Conservation (phyloP, 2,113 vertebrate genomes). For the Tretioscincus oriximinensis region DNA sequence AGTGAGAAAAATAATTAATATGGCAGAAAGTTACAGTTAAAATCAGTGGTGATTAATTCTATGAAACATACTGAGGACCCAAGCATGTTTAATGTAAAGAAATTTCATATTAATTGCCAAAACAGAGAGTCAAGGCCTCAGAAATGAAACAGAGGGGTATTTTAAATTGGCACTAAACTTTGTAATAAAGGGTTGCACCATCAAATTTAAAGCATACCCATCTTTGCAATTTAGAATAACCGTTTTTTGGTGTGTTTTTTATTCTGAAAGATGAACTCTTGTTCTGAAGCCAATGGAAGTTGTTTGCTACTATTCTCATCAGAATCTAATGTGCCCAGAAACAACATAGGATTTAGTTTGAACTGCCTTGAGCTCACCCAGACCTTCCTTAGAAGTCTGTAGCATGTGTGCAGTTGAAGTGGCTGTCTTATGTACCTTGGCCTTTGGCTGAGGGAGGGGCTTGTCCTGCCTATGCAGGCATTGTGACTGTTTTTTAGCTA, state of each 20-base stretch:
- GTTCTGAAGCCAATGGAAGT: conserved; percentile 42
- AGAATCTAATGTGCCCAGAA: conserved; percentile 19
- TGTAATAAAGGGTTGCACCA: not conserved
- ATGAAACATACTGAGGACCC: not conserved
- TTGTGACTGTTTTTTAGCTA: no score
- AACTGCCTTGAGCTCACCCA: not conserved
- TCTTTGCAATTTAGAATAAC: not conserved
- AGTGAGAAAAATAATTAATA: conserved; percentile 34
- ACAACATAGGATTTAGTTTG: not conserved
- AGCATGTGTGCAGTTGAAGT: no score
- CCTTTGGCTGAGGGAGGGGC: no score
- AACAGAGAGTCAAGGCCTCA: not conserved
- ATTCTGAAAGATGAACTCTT: conserved; percentile 20
- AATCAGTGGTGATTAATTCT: not conserved
- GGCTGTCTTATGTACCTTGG: no score
- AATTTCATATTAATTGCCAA: not conserved
- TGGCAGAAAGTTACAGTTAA: not conserved
- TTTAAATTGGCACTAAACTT: not conserved
- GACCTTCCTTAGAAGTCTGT: not conserved
- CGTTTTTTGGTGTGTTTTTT: conserved; percentile 19
- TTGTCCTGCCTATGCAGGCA: no score
- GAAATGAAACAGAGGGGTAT: no score
- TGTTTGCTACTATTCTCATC: conserved; percentile 42
- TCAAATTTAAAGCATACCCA: not conserved
- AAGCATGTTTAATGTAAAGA: not conserved